Evolutionary conservation across 2,888 invertebrate species (phyloP), one percentile per base, ranked within the genome.

Genomic region (Ceraclea dissimilis): DNA sequence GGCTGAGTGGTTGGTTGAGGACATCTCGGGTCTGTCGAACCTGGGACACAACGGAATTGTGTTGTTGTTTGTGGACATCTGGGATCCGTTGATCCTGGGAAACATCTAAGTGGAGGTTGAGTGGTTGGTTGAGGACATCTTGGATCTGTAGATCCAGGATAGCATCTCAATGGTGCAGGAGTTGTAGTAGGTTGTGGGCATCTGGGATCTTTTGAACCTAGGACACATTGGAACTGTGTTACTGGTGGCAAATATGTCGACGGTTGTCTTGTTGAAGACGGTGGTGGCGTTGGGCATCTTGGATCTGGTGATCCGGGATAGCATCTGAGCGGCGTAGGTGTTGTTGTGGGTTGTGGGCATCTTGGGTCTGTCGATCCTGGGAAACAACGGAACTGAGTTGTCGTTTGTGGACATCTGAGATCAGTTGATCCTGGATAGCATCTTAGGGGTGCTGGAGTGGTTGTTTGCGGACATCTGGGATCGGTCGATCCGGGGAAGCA

Each of bases 61-160:
- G 56, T 44, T 49, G 43, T 73, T 68, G 66, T 64, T 33, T 58
- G 53, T 2, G 69, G 69, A 60, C 69, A 70, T 13, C 70, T 65
- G 0, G 71, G 70, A 63, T 75, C 73, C 2, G 59, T 59, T 6
- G 65, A 75, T 71, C 69, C 79, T 69, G 65, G 78, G 70, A 62
- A 73, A 70, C 34, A 74, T 70, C 61, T 63, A 0, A 65, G 61
- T 22, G 61, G 19, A 64, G 47, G 33, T 6, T 31, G 50, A 13
- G 39, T 44, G 4, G 47, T 43, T n/a, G 68, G 65, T 60, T 63
- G 65, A 1, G 69, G 70, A 57, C 72, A 72, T 31, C 66, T 65
- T 0, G 69, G 69, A 61, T 72, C 71, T 6, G 46, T 19, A 8
- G 69, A 65, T 1, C 67, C 67, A 16, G 66, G 64, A 46, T 63